phyloP scores from a whole-genome alignment of 2,797 vertebrate species.

The Poecilia gillii region DNA sequence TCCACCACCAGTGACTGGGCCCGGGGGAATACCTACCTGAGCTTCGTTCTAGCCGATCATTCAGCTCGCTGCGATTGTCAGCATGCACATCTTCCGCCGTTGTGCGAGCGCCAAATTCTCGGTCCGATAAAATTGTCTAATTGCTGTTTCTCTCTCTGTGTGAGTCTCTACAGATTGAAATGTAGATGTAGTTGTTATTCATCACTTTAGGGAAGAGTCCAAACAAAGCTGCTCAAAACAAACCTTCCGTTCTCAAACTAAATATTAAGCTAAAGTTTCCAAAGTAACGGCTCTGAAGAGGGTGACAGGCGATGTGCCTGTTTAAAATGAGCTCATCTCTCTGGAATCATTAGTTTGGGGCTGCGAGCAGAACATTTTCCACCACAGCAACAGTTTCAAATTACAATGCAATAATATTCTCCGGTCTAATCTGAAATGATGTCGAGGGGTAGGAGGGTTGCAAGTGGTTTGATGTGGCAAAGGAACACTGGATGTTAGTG shows the following conservation, averaged over 20 bases:
- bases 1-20: no score
- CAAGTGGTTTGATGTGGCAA: constrained; percentile 66
- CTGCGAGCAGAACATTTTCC: constrained; percentile 70
- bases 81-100: no score
- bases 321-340: constrained; percentile 68
- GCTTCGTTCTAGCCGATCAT: no score
- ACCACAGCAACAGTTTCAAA: constrained; percentile 72
- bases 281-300: constrained; percentile 52
- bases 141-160: no score
- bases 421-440: constrained; percentile 78
- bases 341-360: constrained; percentile 72
- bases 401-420: constrained; percentile 79
- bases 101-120: no score
- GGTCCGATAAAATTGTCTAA: no score
- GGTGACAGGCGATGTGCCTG: constrained; percentile 58
- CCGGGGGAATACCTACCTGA: no score
- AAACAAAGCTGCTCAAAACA: constrained; percentile 10
- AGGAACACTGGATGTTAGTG: constrained; percentile 77
- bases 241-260: constrained; percentile 10
- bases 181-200: not conserved
- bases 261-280: constrained; percentile 55
- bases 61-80: no score
- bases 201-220: constrained; percentile 2
- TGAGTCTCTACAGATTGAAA: no score
- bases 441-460: constrained; percentile 38